Base-by-base conservation (phyloP, 64 coral and sea anemone species). In the Stylophora pistillata region DNA sequence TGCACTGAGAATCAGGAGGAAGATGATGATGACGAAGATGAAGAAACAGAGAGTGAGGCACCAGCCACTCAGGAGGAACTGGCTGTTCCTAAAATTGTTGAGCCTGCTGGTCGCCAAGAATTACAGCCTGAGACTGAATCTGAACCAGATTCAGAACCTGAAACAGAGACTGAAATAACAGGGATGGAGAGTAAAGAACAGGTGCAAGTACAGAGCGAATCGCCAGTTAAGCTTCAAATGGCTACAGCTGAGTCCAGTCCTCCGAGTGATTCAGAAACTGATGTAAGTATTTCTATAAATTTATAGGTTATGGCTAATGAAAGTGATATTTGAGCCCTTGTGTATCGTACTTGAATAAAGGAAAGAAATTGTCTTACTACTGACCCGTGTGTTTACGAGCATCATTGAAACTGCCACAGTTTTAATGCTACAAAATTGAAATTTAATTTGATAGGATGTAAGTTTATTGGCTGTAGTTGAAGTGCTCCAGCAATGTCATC, bases 141-240 rank as follows among this genome's bases (percentile, higher is more conserved):
- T 10, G 94, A 96, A 73, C 82, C 70, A 23, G 94, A 96, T 30
- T 78, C 76, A 28, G 95, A 96, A 37, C 72, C 52, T 21, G 95
- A 96, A 65, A 30, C 85, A 57, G 95, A 96, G 76, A 78, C 92
- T 12, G 80, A 84, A 34, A 3, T 64, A 18, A 37, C 30, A 4
- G 58, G 37, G 6, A 33, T 12, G 17, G 58, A 21, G 17, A 32
- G 27, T 15, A 84, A 84, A 63, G 31, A 84, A 70, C 33, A 52
- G 12, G 64, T 63, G 23, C 33, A 84, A 14, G 18, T 52, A 37
- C 32, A 79, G 16, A 79, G 5, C 10, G 55, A 84, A 13, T 84
- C 80, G 69, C 31, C 61, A 55, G 14, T 7, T 21, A 84, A 84
- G 21, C 31, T 63, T 12, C 78, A 41, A 18, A 31, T 81, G 23